Evolutionary conservation across 2,888 invertebrate species (phyloP), one percentile per base, ranked within the genome.

Genomic region (Tenthredo notha): DNA sequence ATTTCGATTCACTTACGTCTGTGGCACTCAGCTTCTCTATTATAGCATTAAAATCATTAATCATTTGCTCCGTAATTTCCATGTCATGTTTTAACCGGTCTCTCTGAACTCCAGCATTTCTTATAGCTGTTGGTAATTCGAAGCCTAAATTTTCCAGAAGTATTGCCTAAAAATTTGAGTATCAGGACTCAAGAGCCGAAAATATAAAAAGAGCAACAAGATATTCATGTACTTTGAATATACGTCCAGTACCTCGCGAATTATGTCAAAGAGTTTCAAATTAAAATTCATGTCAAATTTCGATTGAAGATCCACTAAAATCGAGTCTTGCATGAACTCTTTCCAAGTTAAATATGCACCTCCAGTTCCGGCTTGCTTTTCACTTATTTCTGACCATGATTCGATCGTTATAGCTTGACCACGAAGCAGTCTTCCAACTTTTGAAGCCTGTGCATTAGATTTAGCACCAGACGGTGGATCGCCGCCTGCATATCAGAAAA

Each of bases 131-230:
- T 0, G 95, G 95, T 72, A 96, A 88, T 50, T 94, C 90, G 87
- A 95, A 96, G 1, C 97, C 96, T 67, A 97, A 92, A 89, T 95
- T 95, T 90, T 97, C 97, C 94, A 98, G 95, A 1, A 97, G 93
- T 92, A 97, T 96, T 0, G 97, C 96, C 92, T 91, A n/a, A 67
- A 85, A 65, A 37, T 84, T 12, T 84, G 43, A 65, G 33, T 15
- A n/a, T 47, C 47, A 29, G 50, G 84, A 85, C 61, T 50, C 40
- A 40, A 72, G 29, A 37, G n/a, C 18, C 77, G 47, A 15, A 7
- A 29, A 75, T 37, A 33, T 37, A 33, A 84, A 37, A 61, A 67
- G 50, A 21, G 70, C 80, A n/a, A 58, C 10, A 67, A 58, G 33
- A 84, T 43, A 70, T 47, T n/a, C 10, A 65, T 18, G 37, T 80